A percentile compares a stretch with the other conserved stretches of the same genome.
These are phyloP conservation scores for Pangasianodon gigas DNA, from an alignment of 2,113 vertebrate species.

Conservation along the genomic window DNA sequence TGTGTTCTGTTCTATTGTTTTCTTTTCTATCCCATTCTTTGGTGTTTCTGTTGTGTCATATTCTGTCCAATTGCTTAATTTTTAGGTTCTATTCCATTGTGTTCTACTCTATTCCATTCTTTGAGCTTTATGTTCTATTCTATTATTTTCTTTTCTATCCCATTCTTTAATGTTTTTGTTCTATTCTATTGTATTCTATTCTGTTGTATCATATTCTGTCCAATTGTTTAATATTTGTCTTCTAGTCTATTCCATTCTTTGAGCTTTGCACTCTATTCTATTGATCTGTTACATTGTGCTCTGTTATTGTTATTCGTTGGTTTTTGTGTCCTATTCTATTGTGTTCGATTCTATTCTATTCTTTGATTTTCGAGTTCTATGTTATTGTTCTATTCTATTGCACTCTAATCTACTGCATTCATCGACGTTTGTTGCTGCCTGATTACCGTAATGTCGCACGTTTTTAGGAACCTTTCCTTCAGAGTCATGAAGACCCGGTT, in stretches of 20 bases:
- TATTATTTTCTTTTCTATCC: not conserved
- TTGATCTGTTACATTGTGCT: not conserved
- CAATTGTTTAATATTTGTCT: too few relatives aligned
- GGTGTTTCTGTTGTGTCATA: too few relatives aligned
- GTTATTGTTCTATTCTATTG: not conserved
- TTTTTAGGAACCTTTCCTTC: not conserved
- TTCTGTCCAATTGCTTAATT: too few relatives aligned
- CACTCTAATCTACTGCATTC: not conserved
- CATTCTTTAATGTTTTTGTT: not conserved
- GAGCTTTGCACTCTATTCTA: not conserved
- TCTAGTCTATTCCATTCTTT: too few relatives aligned
- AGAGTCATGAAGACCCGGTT: not conserved
- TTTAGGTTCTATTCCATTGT: too few relatives aligned
- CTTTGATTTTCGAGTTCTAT: not conserved
- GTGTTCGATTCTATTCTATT: not conserved
- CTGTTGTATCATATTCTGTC: too few relatives aligned
- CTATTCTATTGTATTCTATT: not conserved
- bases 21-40: too few relatives aligned
- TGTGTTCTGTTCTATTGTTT: not conserved
- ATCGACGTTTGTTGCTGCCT: not conserved
- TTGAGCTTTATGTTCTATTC: not conserved
- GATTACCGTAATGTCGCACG: not conserved
- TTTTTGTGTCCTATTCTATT: not conserved
- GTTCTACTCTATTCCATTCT: not conserved
- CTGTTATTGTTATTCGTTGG: not conserved